phyloP scores from a whole-genome alignment of 2,113 vertebrate species.

The Eupsittula cactorum region DNA sequence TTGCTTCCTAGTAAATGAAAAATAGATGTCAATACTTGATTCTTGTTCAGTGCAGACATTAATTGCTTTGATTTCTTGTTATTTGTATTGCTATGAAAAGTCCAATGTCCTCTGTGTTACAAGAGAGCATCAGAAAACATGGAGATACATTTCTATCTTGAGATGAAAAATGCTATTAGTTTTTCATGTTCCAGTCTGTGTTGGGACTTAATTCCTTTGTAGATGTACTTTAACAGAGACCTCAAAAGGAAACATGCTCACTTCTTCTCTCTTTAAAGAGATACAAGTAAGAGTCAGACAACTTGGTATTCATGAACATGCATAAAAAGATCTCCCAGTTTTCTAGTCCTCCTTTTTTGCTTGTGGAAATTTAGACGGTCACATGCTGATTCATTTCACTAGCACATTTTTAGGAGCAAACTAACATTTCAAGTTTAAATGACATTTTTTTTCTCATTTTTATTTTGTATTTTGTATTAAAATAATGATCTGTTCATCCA shows the following conservation, averaged over 20 bases:
- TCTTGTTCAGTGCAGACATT: not conserved
- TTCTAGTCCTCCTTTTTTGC: not conserved
- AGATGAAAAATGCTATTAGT: not conserved
- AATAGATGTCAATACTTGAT: not conserved
- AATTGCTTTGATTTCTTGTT: not conserved
- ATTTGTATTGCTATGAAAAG: slow-evolving; percentile 2
- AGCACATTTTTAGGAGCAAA: not conserved
- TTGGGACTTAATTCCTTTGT: not conserved
- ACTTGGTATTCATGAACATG: not conserved
- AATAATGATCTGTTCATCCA: not conserved
- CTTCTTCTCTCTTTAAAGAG: not conserved
- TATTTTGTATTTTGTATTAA: not conserved
- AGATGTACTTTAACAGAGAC: not conserved
- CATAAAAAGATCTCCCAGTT: not conserved
- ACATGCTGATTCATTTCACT: not conserved
- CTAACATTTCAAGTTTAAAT: not conserved
- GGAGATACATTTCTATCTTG: not conserved
- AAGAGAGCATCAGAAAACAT: slow-evolving; percentile 1
- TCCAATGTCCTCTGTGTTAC: not conserved
- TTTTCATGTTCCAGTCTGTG: not conserved
- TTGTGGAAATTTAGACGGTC: not conserved
- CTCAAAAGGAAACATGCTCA: not conserved
- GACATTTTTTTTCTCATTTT: not conserved
- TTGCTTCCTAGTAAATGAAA: not conserved
- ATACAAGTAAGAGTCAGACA: not conserved